Base-by-base conservation (phyloP, 1,140 invertebrate genomes). In the Pantala flavescens region DNA sequence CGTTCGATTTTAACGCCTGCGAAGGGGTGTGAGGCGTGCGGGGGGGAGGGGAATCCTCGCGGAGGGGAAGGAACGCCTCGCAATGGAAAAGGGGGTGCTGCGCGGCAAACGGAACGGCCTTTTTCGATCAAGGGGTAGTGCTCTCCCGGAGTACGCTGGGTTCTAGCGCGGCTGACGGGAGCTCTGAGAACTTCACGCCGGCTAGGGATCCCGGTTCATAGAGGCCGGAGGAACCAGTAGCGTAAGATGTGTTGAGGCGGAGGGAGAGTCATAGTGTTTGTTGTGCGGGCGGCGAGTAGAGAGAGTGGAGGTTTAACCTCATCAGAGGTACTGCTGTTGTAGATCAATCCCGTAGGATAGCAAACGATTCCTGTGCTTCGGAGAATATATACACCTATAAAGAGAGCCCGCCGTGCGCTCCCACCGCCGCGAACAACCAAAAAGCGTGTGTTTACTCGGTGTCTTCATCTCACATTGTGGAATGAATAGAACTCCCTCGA, bases 81-180 rank as follows among this genome's bases (percentile, higher is more conserved):
- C 16, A 63, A 63, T 16, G 49, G 49, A 14, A 63, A 21, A 63
- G 49, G 49, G 49, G 49, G 49, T 63, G 49, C 3, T 21, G 49
- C 49, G n/a, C 49, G 49, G n/a, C 49, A 63, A 63, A 63, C 49
- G 49, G 49, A 63, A 63, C 49, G 49, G 49, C 49, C 16, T 63
- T 14, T 63, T 63, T 63, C 49, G 49, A 63, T 63, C 49, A 16
- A 21, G n/a, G 49, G 49, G 49, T 63, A 63, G 49, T 63, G 49
- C 49, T 63, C 49, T 63, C 49, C 49, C 49, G 49, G 49, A 16
- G n/a, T 63, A 63, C 49, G 49, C 49, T 63, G n/a, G 49, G 14
- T 7, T 21, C 49, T 63, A 21, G 49, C 49, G 49, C 49, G 49
- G 16, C 49, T 19, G 49, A 19, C 49, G 49, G 49, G 16, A 21